phyloP scores from a whole-genome alignment of 2,888 invertebrate genomes.

The Microdon myrmicae region DNA sequence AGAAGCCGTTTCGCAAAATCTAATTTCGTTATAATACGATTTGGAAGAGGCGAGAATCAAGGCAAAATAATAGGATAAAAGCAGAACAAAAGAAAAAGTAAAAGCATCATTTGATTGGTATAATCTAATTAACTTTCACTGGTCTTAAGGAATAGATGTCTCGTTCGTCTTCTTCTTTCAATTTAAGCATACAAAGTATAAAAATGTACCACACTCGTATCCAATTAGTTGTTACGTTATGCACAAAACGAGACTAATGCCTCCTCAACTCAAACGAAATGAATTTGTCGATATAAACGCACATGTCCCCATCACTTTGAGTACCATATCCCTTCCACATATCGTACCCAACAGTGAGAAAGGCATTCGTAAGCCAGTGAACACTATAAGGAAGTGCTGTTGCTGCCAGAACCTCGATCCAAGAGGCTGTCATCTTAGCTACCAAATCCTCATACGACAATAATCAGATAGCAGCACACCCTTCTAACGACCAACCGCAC shows the following conservation, averaged over 20 bases:
- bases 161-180: neutral
- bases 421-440: no score
- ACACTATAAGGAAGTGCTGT: no score
- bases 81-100: neutral
- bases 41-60: constrained; percentile 32
- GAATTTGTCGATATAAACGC: constrained; percentile 12
- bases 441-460: constrained; percentile 40
- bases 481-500: no score
- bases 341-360: no score
- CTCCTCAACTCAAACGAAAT: constrained; percentile 18
- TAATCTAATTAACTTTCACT: constrained; percentile 49
- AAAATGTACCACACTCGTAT: constrained; percentile 43
- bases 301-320: no score
- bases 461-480: constrained; percentile 47
- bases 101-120: constrained; percentile 34
- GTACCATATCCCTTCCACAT: no score
- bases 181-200: no score
- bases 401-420: no score
- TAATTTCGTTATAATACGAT: constrained; percentile 42
- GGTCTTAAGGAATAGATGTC: constrained; percentile 11
- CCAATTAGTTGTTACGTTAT: constrained; percentile 39
- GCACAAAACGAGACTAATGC: constrained; percentile 22
- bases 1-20: constrained; percentile 33
- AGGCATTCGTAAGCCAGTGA: no score
- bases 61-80: constrained; percentile 3